These are phyloP conservation scores for Cephalotes varians DNA, from an alignment of 2,888 invertebrate species.

Conservation along the genomic window DNA sequence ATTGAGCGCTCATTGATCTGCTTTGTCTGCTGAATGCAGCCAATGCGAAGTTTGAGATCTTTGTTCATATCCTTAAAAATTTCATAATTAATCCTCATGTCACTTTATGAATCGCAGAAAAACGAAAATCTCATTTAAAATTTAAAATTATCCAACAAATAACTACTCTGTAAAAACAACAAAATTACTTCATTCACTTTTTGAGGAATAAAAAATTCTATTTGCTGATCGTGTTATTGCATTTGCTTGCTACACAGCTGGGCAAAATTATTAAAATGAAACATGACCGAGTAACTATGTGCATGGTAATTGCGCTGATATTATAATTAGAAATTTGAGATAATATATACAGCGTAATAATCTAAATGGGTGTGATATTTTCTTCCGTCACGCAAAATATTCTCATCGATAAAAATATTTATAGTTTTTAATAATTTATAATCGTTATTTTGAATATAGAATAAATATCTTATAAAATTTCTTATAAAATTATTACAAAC, in stretches of 20 bases:
- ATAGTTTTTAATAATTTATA: slow-evolving; percentile 15
- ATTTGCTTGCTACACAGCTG: not conserved
- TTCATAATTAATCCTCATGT: not conserved
- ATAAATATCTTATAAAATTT: not conserved
- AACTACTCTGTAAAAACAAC: not conserved
- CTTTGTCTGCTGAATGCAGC: too few species aligned
- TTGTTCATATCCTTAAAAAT: not conserved
- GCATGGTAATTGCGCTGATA: not conserved
- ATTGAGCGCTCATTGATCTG: too few species aligned
- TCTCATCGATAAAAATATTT: not conserved
- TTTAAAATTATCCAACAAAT: not conserved
- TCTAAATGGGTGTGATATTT: not conserved
- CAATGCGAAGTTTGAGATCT: not conserved
- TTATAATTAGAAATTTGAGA: slow-evolving; percentile 1
- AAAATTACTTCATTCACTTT: not conserved
- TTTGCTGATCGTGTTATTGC: not conserved
- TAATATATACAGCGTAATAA: slow-evolving; percentile 3
- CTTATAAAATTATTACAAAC: not conserved
- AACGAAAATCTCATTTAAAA: not conserved
- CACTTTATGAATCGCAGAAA: not conserved
- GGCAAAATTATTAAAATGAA: slow-evolving; percentile 9
- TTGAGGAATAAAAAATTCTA: not conserved
- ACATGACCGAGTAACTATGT: not conserved
- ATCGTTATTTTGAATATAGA: not conserved
- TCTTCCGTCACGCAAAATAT: slow-evolving; percentile 6